Evolutionary conservation across 2,888 invertebrate genomes (phyloP), one percentile per base, ranked within the genome.

Genomic region (Apodemia duryi): DNA sequence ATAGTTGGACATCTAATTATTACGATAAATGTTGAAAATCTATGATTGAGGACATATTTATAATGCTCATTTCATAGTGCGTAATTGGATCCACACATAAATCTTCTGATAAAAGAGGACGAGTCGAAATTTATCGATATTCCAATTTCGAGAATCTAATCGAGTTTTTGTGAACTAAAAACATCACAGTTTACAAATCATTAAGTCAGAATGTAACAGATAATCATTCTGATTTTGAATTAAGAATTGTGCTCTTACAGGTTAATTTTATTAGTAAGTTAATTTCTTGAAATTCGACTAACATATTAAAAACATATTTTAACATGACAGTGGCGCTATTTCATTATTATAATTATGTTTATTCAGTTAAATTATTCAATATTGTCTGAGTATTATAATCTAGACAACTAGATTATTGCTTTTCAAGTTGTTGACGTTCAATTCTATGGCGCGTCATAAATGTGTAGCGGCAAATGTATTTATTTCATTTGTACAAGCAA

Each of bases 1-100:
- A 67, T 68, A 68, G 62, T 68, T 63, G 61, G 64, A 69, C 70
- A 69, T 67, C 57, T 68, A 68, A 71, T 70, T 73, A 66, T 66
- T 70, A 64, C 66, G 70, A 72, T 71, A 70, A 69, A 68, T 68
- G 66, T 65, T 66, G 69, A 74, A 70, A 67, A 66, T 69, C 69
- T 71, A 69, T 65, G 71, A 68, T 68, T 69, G 63, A 65, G 66
- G 65, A 61, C 65, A 68, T 65, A 67, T 68, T 68, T 70, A 69
- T 71, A 71, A 70, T 60, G 68, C 65, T 32, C 61, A 63, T 61
- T 70, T 61, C 66, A 68, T 65, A 70, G 64, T 65, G 63, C 51
- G 62, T 57, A 60, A 11, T 63, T 63, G 35, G 51, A 64, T 43
- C 21, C 32, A 54, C 29, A 52, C 54, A 32, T 46, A 46, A 46